These are phyloP conservation scores for Calliopum simillimum DNA, from an alignment of 2,888 invertebrate species.

Conservation along the genomic window DNA sequence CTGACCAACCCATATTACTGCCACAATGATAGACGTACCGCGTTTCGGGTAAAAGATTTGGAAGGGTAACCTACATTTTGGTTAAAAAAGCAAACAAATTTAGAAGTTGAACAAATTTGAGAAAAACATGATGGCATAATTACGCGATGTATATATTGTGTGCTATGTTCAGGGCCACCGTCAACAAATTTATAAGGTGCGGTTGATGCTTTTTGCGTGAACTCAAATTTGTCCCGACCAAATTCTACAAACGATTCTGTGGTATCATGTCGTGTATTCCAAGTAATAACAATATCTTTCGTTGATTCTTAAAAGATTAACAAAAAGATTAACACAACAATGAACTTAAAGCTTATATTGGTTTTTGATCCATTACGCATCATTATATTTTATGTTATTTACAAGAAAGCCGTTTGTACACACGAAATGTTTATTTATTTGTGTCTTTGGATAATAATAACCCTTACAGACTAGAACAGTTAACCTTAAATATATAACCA, in stretches of 20 bases:
- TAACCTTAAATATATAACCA: too few relatives aligned
- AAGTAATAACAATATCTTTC: conserved; percentile 81
- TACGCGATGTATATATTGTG: conserved; percentile 85
- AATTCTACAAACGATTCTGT: conserved; percentile 78
- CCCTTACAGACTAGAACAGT: too few relatives aligned
- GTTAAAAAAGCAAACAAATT: neutral
- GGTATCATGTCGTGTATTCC: conserved; percentile 82
- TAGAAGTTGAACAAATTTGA: conserved; percentile 2
- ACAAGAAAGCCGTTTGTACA: too few relatives aligned
- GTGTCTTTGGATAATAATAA: too few relatives aligned
- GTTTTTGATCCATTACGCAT: neutral
- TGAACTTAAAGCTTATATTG: too few relatives aligned
- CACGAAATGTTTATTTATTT: too few relatives aligned
- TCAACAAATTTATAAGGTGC: conserved; percentile 79
- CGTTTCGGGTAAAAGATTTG: conserved; percentile 72
- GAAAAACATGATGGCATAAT: conserved; percentile 40
- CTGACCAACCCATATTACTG: conserved; percentile 85
- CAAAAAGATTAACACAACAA: neutral
- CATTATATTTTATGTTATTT: neutral
- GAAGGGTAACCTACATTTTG: conserved; percentile 67
- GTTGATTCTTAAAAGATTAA: conserved; percentile 71
- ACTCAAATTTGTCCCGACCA: conserved; percentile 73
- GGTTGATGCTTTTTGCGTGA: conserved; percentile 61
- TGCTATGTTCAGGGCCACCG: conserved; percentile 74
- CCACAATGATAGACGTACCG: conserved; percentile 86